Evolutionary conservation across 2,113 vertebrate genomes (phyloP), one percentile per base, ranked within the genome.

Genomic region (Leptosomus discolor): DNA sequence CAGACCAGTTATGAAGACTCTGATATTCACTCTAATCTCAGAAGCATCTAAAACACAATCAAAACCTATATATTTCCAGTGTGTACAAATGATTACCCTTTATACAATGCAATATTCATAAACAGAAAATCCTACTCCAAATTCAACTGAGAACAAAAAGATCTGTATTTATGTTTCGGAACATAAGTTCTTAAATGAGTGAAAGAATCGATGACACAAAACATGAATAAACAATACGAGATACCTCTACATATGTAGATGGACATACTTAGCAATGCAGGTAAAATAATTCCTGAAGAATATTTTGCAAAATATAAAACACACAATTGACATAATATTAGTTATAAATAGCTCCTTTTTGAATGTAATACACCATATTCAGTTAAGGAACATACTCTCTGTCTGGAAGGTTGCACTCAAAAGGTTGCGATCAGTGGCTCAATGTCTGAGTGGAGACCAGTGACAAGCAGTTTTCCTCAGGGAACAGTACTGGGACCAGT

Each of bases 21-120:
- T 64, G 56, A 75, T 77, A 91, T 82, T 78, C 58, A 21, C 73
- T 92, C 78, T 93, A 73, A 94, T 90, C 81, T 94, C 78, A 69
- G 57, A 91, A 83, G 12, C 63, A 85, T 74, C 78, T 85, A 64
- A 95, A 93, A 90, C 50, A 77, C 58, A 83, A 91, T 91, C 57
- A 83, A 79, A 93, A 85, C 0, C 65, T 83, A 61, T 70, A 5
- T 76, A 85, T 85, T 82, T 90, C 63, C 45, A 85, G 78, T 15
- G 15, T 69, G 70, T 90, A 85, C 39, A 95, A 96, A 85, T 56
- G 36, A 93, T 73, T 87, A 87, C 76, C 48, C 50, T 85, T 85
- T 85, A 95, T 93, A 85, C 24, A 92, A 85, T 76, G 57, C 78
- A 76, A 90, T 65, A 94, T 88, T 56, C 85, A 96, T 82, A 94